Evolutionary conservation across 2,113 vertebrate species (phyloP).

Genomic region (Epinephelus moara): DNA sequence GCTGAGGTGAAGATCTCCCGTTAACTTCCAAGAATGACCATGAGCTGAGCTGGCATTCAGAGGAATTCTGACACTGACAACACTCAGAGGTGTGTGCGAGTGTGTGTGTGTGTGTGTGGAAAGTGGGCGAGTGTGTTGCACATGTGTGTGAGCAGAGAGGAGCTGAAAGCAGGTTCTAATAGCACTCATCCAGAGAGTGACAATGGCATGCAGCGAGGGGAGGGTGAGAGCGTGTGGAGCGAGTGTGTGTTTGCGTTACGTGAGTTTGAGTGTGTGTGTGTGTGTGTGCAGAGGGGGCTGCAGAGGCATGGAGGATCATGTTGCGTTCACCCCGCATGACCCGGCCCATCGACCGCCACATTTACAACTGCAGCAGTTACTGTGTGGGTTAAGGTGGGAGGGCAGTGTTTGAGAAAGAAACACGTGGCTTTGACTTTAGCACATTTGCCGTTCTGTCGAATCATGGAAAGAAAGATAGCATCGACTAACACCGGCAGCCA

Average conservation of each 20-base stretch:
- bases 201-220: constrained; percentile 51
- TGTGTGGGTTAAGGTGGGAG: background rate
- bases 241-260: constrained; percentile 24
- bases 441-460: background rate
- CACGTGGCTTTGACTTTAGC: constrained; percentile 5
- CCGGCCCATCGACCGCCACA: constrained; percentile 46
- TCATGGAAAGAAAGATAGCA: constrained; percentile 27
- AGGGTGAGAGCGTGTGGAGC: constrained; percentile 15
- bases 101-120: constrained; percentile 9
- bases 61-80: constrained; percentile 30
- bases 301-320: constrained; percentile 62
- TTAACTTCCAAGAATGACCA: background rate
- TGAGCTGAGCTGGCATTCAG: constrained; percentile 35
- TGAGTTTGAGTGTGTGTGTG: background rate
- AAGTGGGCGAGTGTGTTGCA: constrained; percentile 27
- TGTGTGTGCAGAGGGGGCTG: constrained; percentile 23
- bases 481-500: constrained; percentile 51
- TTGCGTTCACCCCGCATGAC: constrained; percentile 73
- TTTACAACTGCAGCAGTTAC: constrained; percentile 22
- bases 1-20: background rate
- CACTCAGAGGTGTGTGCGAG: constrained; percentile 35
- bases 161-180: constrained; percentile 59
- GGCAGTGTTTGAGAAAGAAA: constrained; percentile 4
- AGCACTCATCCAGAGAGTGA: constrained; percentile 62
- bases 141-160: constrained; percentile 38